Base-by-base conservation (phyloP, 2,888 invertebrate species). In the Lithodes maja region DNA sequence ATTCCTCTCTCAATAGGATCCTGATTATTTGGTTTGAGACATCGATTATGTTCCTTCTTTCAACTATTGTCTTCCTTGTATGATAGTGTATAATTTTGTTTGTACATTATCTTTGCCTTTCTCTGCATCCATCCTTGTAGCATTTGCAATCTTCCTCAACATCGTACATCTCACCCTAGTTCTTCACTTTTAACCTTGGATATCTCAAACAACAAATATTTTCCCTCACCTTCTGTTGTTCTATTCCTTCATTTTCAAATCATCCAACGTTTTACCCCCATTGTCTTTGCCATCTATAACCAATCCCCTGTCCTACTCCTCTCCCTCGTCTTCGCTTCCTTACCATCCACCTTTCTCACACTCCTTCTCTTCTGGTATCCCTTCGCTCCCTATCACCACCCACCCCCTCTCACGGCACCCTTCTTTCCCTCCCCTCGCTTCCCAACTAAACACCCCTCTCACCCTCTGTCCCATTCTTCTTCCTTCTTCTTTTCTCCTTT, bases 401-500 rank as follows among this genome's bases (percentile, higher is more conserved):
- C 71, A 9, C 12, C n/a, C 17, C 7, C 17, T 71, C n/a, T 71
- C 17, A 9, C n/a, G n/a, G 17, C 49, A 54, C 3, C 17, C n/a
- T n/a, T n/a, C n/a, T n/a, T n/a, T 1, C 71, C 71, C n/a, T 71
- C n/a, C 71, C 71, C n/a, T n/a, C n/a, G 9, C 71, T 15, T 15
- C n/a, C n/a, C 71, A 15, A 33, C 33, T 33, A 33, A 33, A 33
- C 33, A 33, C 33, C 33, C 33, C 33, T n/a, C n/a, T n/a, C n/a
- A 0, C 71, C n/a, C 71, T n/a, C n/a, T n/a, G 15, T 71, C n/a
- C 71, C 71, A 9, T 71, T 9, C 71, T n/a, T 7, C n/a, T n/a
- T 71, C 71, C 71, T n/a, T n/a, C 77, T 77, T 50, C 52, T 15
- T 49, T 50, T 49, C 77, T 71, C n/a, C 71, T n/a, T 71, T 33